Conservation (phyloP, 2,797 vertebrate species). For the Sebastes kiyomatsui region DNA sequence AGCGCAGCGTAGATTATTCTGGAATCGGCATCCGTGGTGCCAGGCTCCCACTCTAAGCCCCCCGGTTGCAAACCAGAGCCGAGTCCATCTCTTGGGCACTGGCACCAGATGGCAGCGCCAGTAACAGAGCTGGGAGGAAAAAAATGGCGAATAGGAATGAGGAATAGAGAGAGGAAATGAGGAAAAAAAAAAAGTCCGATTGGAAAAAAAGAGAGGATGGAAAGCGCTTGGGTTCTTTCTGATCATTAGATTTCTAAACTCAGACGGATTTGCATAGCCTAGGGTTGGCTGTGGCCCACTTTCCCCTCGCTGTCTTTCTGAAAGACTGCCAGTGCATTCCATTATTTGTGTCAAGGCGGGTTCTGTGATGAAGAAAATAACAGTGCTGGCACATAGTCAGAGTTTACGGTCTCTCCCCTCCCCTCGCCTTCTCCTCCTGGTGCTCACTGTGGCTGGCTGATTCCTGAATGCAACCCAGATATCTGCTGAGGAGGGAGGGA, state of each 20-base stretch:
- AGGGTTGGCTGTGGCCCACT: slow-evolving; percentile 81
- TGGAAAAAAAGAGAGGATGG: slow-evolving; percentile 46
- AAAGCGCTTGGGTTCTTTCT: slow-evolving; percentile 63
- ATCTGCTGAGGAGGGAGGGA: slow-evolving; percentile 37
- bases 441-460: slow-evolving; percentile 50
- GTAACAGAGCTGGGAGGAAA: slow-evolving; percentile 37
- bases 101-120: slow-evolving; percentile 73
- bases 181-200: slow-evolving; percentile 38
- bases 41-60: slow-evolving; percentile 61
- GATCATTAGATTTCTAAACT: slow-evolving; percentile 80
- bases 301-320: slow-evolving; percentile 71
- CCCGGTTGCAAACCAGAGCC: slow-evolving; percentile 49
- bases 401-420: slow-evolving; percentile 47
- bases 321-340: slow-evolving; percentile 78
- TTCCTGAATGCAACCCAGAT: slow-evolving; percentile 64
- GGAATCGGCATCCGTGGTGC: slow-evolving; percentile 65
- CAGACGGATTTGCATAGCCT: slow-evolving; percentile 81
- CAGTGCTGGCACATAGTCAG: slow-evolving; percentile 67
- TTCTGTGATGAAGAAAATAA: slow-evolving; percentile 80
- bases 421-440: slow-evolving; percentile 3
- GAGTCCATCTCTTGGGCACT: slow-evolving; percentile 72
- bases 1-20: slow-evolving; percentile 67
- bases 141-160: slow-evolving; percentile 26
- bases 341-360: slow-evolving; percentile 80
- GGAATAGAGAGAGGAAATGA: slow-evolving; percentile 52